phyloP scores from a whole-genome alignment of 2,888 invertebrate species.

The Vanessa cardui region DNA sequence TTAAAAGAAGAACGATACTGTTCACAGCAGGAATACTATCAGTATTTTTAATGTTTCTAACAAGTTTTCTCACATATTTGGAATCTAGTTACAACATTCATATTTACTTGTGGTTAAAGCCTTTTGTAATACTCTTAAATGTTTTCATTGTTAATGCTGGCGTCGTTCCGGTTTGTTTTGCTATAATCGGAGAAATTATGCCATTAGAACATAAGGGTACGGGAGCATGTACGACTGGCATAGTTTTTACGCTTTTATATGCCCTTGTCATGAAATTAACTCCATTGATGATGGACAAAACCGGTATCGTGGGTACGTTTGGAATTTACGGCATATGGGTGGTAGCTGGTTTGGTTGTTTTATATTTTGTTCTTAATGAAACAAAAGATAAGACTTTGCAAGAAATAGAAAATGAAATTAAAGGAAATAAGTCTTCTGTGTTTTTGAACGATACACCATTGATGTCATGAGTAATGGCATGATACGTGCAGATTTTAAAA shows the following conservation, averaged over 20 bases:
- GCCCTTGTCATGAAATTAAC: constrained; percentile 50
- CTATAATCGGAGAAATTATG: constrained; percentile 49
- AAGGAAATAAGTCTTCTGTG: constrained; percentile 19
- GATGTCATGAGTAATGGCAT: neutral
- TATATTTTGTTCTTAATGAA: constrained; percentile 53
- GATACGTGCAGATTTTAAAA: no score
- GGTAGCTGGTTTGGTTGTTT: constrained; percentile 43
- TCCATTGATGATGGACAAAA: constrained; percentile 49
- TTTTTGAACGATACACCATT: neutral
- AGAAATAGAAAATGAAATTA: constrained; percentile 54
- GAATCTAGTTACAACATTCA: constrained; percentile 38
- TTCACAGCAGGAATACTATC: constrained; percentile 46
- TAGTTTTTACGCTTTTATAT: constrained; percentile 50
- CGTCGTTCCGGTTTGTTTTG: constrained; percentile 29
- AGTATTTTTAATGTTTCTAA: constrained; percentile 46
- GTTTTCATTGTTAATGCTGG: constrained; percentile 27
- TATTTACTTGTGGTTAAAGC: constrained; percentile 45
- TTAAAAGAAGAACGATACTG: constrained; percentile 50
- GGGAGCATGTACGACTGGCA: constrained; percentile 47
- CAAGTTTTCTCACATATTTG: constrained; percentile 46
- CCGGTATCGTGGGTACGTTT: constrained; percentile 50
- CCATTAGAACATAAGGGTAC: constrained; percentile 54
- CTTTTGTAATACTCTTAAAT: constrained; percentile 37
- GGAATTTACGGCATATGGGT: constrained; percentile 47
- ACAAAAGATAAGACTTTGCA: constrained; percentile 56